Evolutionary conservation across 2,113 vertebrate genomes (phyloP).

Genomic region (Psittacula cyanocephala): DNA sequence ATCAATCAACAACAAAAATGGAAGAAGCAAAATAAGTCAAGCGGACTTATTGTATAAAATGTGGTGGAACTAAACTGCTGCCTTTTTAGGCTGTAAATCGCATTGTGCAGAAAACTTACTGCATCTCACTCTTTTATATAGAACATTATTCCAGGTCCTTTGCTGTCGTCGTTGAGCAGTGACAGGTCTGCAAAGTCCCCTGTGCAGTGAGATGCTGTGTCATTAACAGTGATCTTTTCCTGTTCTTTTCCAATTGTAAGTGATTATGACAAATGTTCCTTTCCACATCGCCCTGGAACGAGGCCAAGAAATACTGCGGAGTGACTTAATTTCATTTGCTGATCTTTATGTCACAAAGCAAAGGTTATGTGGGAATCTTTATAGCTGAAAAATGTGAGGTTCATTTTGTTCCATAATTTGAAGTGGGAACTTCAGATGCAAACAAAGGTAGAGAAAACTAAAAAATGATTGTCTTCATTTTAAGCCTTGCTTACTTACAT

Average conservation of each 20-base stretch:
- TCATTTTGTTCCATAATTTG: background rate
- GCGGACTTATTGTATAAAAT: background rate
- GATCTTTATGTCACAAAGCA: background rate
- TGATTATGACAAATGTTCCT: constrained; percentile 8
- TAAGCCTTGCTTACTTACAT: background rate
- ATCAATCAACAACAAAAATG: background rate
- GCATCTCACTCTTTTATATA: accelerated
- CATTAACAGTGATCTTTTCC: background rate
- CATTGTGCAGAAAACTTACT: background rate
- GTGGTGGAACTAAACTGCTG: background rate
- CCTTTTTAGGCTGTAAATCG: background rate
- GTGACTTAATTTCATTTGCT: constrained; percentile 9
- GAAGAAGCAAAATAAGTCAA: background rate
- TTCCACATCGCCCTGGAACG: background rate
- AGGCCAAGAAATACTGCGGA: background rate
- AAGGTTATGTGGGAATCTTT: background rate
- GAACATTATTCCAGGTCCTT: accelerated
- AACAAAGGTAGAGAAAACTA: background rate
- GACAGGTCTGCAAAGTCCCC: background rate
- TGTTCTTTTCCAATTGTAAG: background rate
- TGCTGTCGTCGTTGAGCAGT: background rate
- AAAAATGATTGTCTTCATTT: background rate
- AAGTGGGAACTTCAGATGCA: background rate
- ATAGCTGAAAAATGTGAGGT: background rate
- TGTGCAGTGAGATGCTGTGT: accelerated